Percentiles rank a stretch among this genome's conserved stretches.
Evolutionary conservation across 2,797 vertebrate species (phyloP).

Genomic region (Denticeps clupeoides): DNA sequence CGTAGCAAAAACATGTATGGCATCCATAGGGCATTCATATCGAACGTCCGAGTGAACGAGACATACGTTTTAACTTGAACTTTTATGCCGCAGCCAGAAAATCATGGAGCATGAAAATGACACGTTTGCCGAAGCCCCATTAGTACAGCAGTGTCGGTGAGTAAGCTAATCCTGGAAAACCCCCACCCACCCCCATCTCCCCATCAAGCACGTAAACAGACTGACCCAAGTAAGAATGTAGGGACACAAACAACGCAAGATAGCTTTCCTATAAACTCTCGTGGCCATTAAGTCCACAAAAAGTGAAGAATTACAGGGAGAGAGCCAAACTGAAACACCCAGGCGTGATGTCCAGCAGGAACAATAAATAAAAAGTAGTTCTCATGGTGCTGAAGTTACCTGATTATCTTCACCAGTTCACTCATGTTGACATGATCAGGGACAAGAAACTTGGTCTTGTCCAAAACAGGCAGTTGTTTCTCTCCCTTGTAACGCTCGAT

Average conservation of each 20-base stretch:
- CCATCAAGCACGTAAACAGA: neutral
- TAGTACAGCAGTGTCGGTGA: constrained; percentile 7
- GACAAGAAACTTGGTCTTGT: constrained; percentile 97
- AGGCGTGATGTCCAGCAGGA: constrained; percentile 3
- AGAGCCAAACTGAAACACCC: constrained; percentile 6
- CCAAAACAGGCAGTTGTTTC: constrained; percentile 90
- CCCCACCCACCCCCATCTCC: neutral
- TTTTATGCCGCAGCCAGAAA: too few relatives aligned
- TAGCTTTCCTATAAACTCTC: neutral
- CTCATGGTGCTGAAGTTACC: constrained; percentile 51
- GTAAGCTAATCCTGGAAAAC: constrained; percentile 8
- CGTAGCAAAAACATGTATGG: too few relatives aligned
- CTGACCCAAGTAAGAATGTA: too few relatives aligned
- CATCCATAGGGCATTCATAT: too few relatives aligned
- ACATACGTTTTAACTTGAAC: too few relatives aligned
- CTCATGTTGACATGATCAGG: constrained; percentile 99
- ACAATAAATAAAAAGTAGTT: neutral
- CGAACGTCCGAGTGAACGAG: too few relatives aligned
- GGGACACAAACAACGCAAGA: neutral
- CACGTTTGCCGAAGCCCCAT: neutral
- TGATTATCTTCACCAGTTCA: constrained; percentile 95
- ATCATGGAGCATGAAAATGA: constrained; percentile 9
- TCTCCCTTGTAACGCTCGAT: constrained; percentile 96
- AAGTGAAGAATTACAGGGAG: too few relatives aligned
- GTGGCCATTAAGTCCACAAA: too few relatives aligned